Base-by-base conservation (phyloP, 1,140 invertebrate genomes). In the Cyclina sinensis region DNA sequence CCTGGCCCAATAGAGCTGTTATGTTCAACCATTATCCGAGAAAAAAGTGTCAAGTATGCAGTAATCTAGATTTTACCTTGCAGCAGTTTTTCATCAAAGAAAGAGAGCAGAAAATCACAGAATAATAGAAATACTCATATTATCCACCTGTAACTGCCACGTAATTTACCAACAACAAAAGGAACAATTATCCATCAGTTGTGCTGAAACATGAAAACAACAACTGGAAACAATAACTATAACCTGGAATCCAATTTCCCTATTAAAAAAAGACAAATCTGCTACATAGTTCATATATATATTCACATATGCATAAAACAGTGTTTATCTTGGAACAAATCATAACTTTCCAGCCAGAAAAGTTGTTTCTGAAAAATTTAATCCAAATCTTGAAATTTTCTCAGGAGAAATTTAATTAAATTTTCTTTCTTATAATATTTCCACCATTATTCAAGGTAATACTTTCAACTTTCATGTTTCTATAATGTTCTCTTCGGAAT, bases 351-450 rank as follows among this genome's bases (percentile, higher is more conserved):
- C 7, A n/a, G n/a, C n/a, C 7, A n/a, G n/a, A 62, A 62, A 62
- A 70, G 37, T 2, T 37, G 65, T 37, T 43, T 27, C 35, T 30
- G 12, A 30, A 70, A 51, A 78, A 48, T 78, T 46, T 78, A 78
- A 78, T 78, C 74, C 43, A 78, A 54, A 9, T 0, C 46, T 78
- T 46, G 27, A 78, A 51, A 57, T 78, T 78, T 78, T 78, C 74
- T 78, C 48, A 57, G 74, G 74, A 48, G 54, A 78, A 32, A 3
- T 48, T 78, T 46, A 51, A 76, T 78, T 78, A 51, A 78, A 78
- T 78, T 54, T 78, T 51, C 46, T 78, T 78, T 78, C 74, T 51
- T 78, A 14, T 48, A 51, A 57, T 21, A 78, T 78, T 78, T 78
- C 18, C 27, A 54, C 74, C 74, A 78, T 78, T 78, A 78, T 78